A percentile compares a stretch with the other conserved stretches of the same genome.
These are phyloP conservation scores for Alviniconcha strummeri DNA, from an alignment of 2,888 invertebrate species.

Conservation along the genomic window DNA sequence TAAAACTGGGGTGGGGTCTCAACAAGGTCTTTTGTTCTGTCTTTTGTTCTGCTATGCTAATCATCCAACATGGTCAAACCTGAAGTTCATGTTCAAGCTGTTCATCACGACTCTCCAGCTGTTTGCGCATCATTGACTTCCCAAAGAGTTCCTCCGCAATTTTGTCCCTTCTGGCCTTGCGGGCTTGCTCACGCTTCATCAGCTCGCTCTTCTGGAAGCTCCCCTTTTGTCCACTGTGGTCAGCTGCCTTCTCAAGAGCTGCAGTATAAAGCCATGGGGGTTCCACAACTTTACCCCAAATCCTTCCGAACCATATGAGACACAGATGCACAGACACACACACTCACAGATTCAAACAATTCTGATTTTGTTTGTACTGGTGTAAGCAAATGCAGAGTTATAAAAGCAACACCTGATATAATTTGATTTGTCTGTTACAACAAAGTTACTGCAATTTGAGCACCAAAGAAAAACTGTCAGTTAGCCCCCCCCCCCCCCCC, in stretches of 20 bases:
- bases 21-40: background rate
- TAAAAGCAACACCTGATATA: too few relatives aligned
- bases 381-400: too few relatives aligned
- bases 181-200: constrained; percentile 74
- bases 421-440: too few relatives aligned
- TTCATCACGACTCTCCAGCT: constrained; percentile 77
- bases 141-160: constrained; percentile 53
- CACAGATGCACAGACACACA: background rate
- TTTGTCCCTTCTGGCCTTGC: constrained; percentile 57
- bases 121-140: constrained; percentile 76
- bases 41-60: background rate
- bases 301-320: too few relatives aligned
- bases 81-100: constrained; percentile 81
- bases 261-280: background rate
- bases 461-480: too few relatives aligned
- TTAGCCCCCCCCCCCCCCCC: too few relatives aligned
- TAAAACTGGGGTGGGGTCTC: too few relatives aligned
- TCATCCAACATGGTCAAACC: constrained; percentile 44
- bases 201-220: constrained; percentile 54
- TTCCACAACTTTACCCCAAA: too few relatives aligned
- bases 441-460: too few relatives aligned
- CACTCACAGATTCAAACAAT: background rate
- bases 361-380: too few relatives aligned
- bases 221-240: constrained; percentile 74
- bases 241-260: constrained; percentile 54